Percentiles rank a stretch among this genome's conserved stretches.
phyloP scores from a whole-genome alignment of 2,797 vertebrate genomes.

The Ficedula albicollis region DNA sequence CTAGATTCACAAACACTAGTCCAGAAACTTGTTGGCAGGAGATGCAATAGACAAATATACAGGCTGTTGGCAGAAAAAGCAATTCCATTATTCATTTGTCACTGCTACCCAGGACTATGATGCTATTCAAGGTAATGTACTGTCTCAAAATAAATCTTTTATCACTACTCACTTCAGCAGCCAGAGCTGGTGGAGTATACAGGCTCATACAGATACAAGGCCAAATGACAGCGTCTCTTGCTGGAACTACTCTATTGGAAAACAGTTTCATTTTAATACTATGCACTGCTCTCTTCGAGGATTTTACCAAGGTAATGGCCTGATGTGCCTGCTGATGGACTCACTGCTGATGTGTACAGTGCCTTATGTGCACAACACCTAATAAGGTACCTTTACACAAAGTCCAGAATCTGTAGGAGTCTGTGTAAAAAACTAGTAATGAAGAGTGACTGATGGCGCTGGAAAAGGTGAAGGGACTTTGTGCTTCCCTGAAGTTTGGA shows the following conservation, averaged over 20 bases:
- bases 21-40: slow-evolving; percentile 25
- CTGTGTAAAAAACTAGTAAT: background rate
- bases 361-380: background rate
- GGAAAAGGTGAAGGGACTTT: background rate
- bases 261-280: background rate
- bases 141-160: slow-evolving; percentile 57
- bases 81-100: slow-evolving; percentile 53
- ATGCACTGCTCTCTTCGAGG: background rate
- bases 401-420: background rate
- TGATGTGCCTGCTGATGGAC: background rate
- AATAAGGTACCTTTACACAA: background rate
- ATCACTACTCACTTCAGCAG: slow-evolving; percentile 32
- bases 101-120: slow-evolving; percentile 1
- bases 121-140: slow-evolving; percentile 60
- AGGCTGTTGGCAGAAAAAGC: slow-evolving; percentile 29
- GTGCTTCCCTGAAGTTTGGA: background rate
- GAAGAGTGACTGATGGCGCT: background rate
- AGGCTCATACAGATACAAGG: background rate
- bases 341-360: background rate
- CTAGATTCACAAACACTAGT: background rate
- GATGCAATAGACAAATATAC: slow-evolving; percentile 21
- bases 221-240: background rate
- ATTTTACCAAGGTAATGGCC: background rate
- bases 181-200: background rate
- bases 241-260: background rate